A percentile compares a stretch with the other conserved stretches of the same genome.
These are phyloP conservation scores for Gymnopithys bicolor DNA, from an alignment of 2,797 vertebrate genomes.

Conservation along the genomic window DNA sequence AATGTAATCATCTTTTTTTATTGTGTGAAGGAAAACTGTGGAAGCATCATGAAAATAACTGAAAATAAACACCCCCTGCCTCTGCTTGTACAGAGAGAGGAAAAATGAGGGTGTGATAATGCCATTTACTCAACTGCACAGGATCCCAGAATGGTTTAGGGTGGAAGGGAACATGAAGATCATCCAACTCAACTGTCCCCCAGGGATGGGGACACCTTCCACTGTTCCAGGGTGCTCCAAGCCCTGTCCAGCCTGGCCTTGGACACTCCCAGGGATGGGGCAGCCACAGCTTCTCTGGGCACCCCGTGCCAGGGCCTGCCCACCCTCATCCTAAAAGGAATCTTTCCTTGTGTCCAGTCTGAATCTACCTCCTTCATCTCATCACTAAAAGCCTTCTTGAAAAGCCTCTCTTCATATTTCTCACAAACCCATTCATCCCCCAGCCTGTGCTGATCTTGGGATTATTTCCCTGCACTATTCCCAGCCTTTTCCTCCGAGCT, in stretches of 20 bases:
- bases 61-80: too few species aligned
- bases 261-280: background rate
- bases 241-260: fast-evolving
- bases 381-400: background rate
- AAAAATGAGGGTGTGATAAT: background rate
- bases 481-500: background rate
- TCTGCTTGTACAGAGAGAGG: background rate
- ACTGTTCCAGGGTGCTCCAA: fast-evolving
- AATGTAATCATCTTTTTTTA: too few species aligned
- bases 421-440: too few species aligned
- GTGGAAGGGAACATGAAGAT: background rate
- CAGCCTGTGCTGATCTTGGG: background rate
- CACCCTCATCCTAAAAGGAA: background rate
- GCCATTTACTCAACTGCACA: background rate
- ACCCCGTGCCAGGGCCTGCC: fast-evolving
- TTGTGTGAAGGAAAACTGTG: too few species aligned
- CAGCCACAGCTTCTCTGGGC: background rate
- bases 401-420: background rate
- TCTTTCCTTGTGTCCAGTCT: background rate
- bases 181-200: fast-evolving
- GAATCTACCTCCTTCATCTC: background rate
- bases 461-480: background rate
- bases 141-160: background rate
- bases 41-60: too few species aligned
- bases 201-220: background rate